Base-by-base conservation (phyloP, 2,888 invertebrate species). In the Microplitis deprimator region DNA sequence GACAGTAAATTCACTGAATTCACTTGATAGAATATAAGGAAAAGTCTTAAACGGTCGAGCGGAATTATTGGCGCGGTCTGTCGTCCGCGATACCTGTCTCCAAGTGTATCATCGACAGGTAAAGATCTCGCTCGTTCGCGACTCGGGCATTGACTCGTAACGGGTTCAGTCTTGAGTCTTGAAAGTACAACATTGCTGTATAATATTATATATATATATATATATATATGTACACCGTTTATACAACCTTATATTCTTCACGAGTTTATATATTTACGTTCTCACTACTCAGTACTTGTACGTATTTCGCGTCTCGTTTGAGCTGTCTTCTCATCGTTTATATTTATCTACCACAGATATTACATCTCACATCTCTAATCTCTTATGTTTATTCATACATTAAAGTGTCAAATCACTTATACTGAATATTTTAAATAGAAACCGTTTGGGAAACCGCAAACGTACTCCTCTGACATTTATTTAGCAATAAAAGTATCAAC, bases 61-160 rank as follows among this genome's bases (percentile, higher is more conserved):
- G 64, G 40, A 16, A 62, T 39, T 61, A 17, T 40, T 13, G 62
- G 41, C 13, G 41, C 75, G 77, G 81, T 72, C 77, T 78, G 76
- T 65, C 29, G 76, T 68, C 29, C 78, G 76, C 69, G 69, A 61
- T 79, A 81, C 77, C 79, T 77, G 74, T 75, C 71, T 75, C 74
- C 50, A 50, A 50, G 50, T 50, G 78, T 81, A 80, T 80, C 82
- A 82, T 86, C 83, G 85, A 84, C 83, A 84, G 84, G 83, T 81
- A 79, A 73, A 77, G 81, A 84, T 84, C 78, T 83, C 79, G 82
- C 79, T 81, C 79, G 76, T 80, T 80, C 71, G 77, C 77, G 77
- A 50, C 50, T 78, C 68, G 77, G 87, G 83, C 87, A 84, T 87
- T 87, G 87, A 87, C 87, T 87, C 84, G 86, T 87, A 87, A 85